Evolutionary conservation across 2,888 invertebrate species (phyloP), one percentile per base, ranked within the genome.

Genomic region (Adelognathus sp.): DNA sequence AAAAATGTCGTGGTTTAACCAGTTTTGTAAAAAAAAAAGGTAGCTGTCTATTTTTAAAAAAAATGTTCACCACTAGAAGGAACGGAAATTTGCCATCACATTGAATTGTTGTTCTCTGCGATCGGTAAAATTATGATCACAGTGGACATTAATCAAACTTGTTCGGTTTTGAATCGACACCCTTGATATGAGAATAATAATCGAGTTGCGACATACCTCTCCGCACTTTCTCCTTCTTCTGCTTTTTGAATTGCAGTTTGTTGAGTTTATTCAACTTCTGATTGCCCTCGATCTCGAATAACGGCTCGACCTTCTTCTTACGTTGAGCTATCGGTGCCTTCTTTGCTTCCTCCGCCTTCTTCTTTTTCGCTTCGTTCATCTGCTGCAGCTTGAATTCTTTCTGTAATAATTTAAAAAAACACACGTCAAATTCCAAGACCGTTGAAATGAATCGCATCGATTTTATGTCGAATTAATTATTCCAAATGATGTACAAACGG

Each of bases 201-300:
- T 27, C 7, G 50, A 27, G 36, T 58, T 33, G 6, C 21, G n/a
- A 27, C 41, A 1, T 9, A 72, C 63, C 58, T 70, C 46, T 63
- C 72, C 83, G 75, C 50, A 92, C 92, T 80, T 90, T 91, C 29
- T 93, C 91, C 84, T 95, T 95, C 85, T 94, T 95, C 83, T 94
- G 93, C 81, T 95, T 95, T 85, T 96, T 96, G 78, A 95, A 95
- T 80, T 94, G 94, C 79, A 93, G 91, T 83, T 95, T 95, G 29
- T 93, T 93, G 1, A 93, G 84, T 87, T 93, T 93, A 86, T 95
- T 95, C 14, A 94, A 86, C 79, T 93, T 92, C 87, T 93, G 93
- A 88, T 95, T 95, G 79, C 96, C 96, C 89, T 96, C 95, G 63
- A 96, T 89, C 58, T 93, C 92, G 93, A 95, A 94, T 87, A 94